Percentiles rank a stretch among this genome's conserved stretches.
phyloP scores from a whole-genome alignment of 2,888 invertebrate genomes.

The Ornithoptera priamus region DNA sequence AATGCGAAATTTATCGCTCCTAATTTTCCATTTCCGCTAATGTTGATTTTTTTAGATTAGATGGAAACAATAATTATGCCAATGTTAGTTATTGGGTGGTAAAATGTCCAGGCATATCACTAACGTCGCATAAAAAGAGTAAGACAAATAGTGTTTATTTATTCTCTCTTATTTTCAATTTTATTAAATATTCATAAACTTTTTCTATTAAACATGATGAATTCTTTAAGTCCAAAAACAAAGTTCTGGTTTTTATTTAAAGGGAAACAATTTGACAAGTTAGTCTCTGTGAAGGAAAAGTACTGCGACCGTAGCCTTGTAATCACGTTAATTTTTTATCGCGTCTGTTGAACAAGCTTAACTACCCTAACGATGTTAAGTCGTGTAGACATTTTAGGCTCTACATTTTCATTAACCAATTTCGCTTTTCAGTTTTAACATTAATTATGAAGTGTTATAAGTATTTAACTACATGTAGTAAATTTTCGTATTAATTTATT shows the following conservation, averaged over 20 bases:
- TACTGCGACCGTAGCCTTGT: neutral
- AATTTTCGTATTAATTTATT: too few relatives aligned
- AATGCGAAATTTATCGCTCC: too few relatives aligned
- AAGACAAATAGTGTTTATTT: too few relatives aligned
- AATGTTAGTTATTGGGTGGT: too few relatives aligned
- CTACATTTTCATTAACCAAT: slow-evolving; percentile 4
- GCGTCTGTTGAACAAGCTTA: slow-evolving; percentile 2
- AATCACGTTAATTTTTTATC: neutral
- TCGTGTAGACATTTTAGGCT: slow-evolving; percentile 4
- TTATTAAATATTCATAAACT: neutral
- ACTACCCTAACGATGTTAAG: neutral
- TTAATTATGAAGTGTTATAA: neutral
- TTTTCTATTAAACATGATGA: neutral
- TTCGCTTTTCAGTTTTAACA: neutral
- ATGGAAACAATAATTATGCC: too few relatives aligned
- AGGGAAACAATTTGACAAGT: neutral
- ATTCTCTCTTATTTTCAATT: neutral
- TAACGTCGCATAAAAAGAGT: too few relatives aligned
- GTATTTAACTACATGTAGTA: too few relatives aligned
- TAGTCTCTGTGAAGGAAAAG: neutral
- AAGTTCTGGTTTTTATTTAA: neutral
- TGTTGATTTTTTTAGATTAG: too few relatives aligned
- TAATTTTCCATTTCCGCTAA: too few relatives aligned
- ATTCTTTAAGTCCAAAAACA: neutral
- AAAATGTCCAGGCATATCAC: too few relatives aligned